Conservation (phyloP, 2,888 invertebrate species). For the Strigamia transsilvanica region DNA sequence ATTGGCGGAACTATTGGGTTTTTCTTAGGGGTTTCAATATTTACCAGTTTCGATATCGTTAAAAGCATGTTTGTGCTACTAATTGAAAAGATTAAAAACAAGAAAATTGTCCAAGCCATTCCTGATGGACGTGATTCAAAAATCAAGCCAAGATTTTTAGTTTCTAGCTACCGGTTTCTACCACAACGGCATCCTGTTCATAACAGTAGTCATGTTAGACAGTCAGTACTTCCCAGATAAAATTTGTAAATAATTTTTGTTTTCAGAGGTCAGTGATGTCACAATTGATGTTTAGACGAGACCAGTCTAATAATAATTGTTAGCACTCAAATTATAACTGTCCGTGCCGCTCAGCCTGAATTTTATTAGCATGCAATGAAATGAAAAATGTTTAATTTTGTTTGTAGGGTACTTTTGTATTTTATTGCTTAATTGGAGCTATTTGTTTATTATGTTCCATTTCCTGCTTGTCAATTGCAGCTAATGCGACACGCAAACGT, state of each 20-base stretch:
- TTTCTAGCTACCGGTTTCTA: neutral
- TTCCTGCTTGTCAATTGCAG: too few relatives aligned
- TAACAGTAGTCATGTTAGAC: neutral
- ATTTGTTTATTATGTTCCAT: too few relatives aligned
- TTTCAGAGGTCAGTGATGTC: too few relatives aligned
- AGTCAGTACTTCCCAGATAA: too few relatives aligned
- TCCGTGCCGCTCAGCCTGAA: too few relatives aligned
- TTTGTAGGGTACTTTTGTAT: neutral
- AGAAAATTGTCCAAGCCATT: neutral
- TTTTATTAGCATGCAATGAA: too few relatives aligned
- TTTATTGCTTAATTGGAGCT: too few relatives aligned
- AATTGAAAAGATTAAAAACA: neutral
- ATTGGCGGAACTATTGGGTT: constrained; percentile 23
- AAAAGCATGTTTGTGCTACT: neutral
- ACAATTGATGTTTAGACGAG: too few relatives aligned
- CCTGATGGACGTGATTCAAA: neutral
- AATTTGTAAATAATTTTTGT: too few relatives aligned
- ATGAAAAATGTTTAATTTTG: constrained; percentile 10
- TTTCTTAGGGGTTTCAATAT: constrained; percentile 1
- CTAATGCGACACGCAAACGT: too few relatives aligned
- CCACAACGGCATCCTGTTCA: neutral
- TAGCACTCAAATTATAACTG: too few relatives aligned
- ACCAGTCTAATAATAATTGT: too few relatives aligned
- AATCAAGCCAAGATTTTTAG: neutral
- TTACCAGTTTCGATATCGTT: neutral